Percentiles rank a stretch among this genome's conserved stretches.
Evolutionary conservation across 2,888 invertebrate species (phyloP).

Genomic region (Bibio marci): DNA sequence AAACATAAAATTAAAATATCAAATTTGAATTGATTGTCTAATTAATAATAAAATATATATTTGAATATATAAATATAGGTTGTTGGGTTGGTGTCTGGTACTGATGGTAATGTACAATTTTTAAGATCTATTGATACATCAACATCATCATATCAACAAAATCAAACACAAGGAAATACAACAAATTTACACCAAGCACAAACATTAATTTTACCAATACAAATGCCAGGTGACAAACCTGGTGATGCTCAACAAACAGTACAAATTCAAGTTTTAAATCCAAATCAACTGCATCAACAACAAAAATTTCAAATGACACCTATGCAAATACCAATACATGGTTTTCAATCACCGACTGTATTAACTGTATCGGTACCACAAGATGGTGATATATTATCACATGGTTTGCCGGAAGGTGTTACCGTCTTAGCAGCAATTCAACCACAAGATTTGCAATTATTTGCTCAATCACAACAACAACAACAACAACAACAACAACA

Average conservation of each 20-base stretch:
- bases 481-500: constrained; percentile 27
- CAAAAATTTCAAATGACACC: constrained; percentile 56
- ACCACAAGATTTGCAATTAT: constrained; percentile 52
- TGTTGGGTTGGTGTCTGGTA: constrained; percentile 48
- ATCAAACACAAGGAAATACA: constrained; percentile 13
- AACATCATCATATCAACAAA: constrained; percentile 20
- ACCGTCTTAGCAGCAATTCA: constrained; percentile 48
- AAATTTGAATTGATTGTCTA: too few relatives aligned
- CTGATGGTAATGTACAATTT: constrained; percentile 60
- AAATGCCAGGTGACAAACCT: constrained; percentile 55
- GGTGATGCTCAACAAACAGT: constrained; percentile 63
- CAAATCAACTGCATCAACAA: constrained; percentile 34
- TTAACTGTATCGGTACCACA: constrained; percentile 53
- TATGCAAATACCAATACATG: constrained; percentile 56
- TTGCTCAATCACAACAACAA: constrained; percentile 21
- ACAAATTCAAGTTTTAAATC: constrained; percentile 57
- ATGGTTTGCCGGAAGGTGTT: constrained; percentile 35
- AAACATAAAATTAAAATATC: background rate
- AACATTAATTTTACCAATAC: constrained; percentile 61
- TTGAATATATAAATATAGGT: constrained; percentile 28
- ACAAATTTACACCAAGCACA: constrained; percentile 23
- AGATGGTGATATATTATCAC: constrained; percentile 39
- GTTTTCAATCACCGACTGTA: constrained; percentile 58
- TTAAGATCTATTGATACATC: constrained; percentile 43
- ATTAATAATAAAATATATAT: background rate